Conservation (phyloP, 1,140 invertebrate species). For the Cydia strobilella region DNA sequence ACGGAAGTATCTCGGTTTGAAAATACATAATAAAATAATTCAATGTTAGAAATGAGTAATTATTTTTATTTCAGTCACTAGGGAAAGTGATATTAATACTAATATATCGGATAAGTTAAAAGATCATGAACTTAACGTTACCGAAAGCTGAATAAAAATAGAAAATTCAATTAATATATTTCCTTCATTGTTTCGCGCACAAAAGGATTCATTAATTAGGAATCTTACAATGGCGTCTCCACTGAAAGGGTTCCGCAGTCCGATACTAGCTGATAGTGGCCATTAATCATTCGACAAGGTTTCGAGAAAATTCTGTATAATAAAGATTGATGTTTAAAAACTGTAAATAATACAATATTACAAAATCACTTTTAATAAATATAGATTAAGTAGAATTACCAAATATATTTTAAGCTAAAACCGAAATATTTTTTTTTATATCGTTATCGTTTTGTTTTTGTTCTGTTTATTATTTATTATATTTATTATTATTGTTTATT, state of each 20-base stretch:
- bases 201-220: slow-evolving; percentile 36
- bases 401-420: neutral
- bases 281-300: slow-evolving; percentile 35
- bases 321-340: slow-evolving; percentile 31
- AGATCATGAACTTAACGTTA: neutral
- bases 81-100: no score
- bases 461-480: no score
- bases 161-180: slow-evolving; percentile 36
- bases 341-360: neutral
- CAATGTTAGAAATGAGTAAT: no score
- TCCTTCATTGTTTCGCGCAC: slow-evolving; percentile 32
- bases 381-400: neutral
- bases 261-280: slow-evolving; percentile 30
- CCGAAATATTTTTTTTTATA: neutral
- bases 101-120: neutral
- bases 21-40: no score
- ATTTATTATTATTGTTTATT: neutral
- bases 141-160: slow-evolving; percentile 17
- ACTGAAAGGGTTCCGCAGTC: slow-evolving; percentile 34
- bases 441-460: no score
- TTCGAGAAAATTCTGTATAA: slow-evolving; percentile 26
- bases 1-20: no score
- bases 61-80: no score
- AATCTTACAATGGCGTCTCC: slow-evolving; percentile 36
- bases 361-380: neutral